Evolutionary conservation across 2,113 vertebrate species (phyloP).

Genomic region (Stegostoma tigrinum): DNA sequence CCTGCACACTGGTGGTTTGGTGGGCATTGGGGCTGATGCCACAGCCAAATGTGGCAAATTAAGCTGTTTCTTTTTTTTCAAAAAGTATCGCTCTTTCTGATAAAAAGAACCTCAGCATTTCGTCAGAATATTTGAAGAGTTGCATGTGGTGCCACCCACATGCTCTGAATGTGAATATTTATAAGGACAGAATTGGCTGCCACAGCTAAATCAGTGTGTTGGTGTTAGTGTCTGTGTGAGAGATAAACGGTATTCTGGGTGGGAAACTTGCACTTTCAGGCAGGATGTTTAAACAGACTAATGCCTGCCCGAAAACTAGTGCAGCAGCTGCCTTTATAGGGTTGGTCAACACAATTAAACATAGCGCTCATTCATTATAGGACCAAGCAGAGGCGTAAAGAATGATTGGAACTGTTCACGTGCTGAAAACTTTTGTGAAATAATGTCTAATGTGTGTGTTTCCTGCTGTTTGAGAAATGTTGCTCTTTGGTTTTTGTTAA

Average conservation of each 20-base stretch:
- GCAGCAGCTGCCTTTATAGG: neutral
- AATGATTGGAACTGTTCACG: neutral
- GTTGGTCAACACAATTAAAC: neutral
- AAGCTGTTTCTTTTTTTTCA: neutral
- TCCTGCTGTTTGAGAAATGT: neutral
- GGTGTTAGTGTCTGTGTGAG: neutral
- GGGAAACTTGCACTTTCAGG: neutral
- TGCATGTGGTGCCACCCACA: neutral
- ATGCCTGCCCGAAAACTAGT: neutral
- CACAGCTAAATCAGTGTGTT: neutral
- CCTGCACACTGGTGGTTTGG: neutral
- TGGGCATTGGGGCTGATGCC: neutral
- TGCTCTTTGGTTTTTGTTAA: neutral
- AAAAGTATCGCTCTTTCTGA: neutral
- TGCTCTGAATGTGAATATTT: neutral
- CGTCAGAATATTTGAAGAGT: neutral
- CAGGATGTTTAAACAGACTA: neutral
- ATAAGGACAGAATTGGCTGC: neutral
- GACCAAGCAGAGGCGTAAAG: neutral
- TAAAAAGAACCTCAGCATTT: neutral
- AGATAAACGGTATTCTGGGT: neutral
- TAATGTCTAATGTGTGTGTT: neutral
- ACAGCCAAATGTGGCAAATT: neutral
- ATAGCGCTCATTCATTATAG: neutral
- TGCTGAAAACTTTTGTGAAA: neutral